Evolutionary conservation across 23 tunicate species (phyloP), one percentile per base, ranked within the genome.

Genomic region (Halocynthia aurantium): DNA sequence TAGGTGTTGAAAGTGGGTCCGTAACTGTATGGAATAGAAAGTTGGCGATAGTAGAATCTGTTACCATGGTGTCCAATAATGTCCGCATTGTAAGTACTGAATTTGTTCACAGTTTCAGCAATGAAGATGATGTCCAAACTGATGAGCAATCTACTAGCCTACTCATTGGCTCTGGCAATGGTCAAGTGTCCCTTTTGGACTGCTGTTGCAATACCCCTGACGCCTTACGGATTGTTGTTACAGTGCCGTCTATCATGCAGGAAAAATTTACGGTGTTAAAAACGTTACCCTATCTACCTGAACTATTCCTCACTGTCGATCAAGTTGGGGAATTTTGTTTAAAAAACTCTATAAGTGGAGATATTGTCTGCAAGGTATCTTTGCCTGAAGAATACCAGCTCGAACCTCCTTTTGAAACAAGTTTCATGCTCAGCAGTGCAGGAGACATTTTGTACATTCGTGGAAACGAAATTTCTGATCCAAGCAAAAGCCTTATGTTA

Each of bases 1-100:
- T 92, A 49, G 98, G 98, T 7, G 71, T 86, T 21, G 77, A 74
- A 65, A 82, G 64, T 40, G 98, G 98, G 6, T 52, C 80, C 22
- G 65, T 92, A 0, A 68, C 80, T n/a, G 77, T 92, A 7, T 74
- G 90, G 52, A 88, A 92, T 69, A 51, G 88, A 52, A 92, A 82
- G 61, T 7, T 83, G 62, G 80, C 92, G 19, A 51, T 73, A 8
- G 84, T 85, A 10, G 67, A 80, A 78, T 72, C 77, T 19, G 70
- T 76, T 15, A 50, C 55, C 10, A n/a, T n/a, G 17, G 72, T 86
- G 21, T 69, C 69, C 7, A 50, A 58, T 7, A 12, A 18, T 17
- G 61, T 83, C 21, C 62, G 88, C 0, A 69, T 74, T 86, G n/a
- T 52, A 19, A 17, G 54, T 57, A 19, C 71, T 86, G 15, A 8